These are phyloP conservation scores for Myiozetetes cayanensis DNA, from an alignment of 2,113 vertebrate genomes.

Conservation along the genomic window DNA sequence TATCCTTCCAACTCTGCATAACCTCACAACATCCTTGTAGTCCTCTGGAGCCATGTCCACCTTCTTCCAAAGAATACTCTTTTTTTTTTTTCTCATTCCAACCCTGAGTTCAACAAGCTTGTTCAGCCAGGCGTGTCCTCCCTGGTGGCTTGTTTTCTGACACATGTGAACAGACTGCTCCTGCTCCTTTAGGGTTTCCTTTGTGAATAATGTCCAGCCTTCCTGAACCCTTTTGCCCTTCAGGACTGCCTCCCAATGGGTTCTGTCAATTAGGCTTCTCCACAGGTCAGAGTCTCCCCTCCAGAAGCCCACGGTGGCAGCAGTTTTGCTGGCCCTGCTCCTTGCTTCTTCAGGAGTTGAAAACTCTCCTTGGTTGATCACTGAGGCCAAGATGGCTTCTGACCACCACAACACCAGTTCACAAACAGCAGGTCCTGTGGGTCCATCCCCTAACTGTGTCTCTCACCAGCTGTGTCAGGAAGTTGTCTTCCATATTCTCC, in stretches of 20 bases:
- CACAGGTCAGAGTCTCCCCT: not conserved
- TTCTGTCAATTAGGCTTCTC: not conserved
- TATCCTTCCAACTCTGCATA: not conserved
- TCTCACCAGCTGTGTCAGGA: too few relatives aligned
- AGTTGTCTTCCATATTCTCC: not conserved
- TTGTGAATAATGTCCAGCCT: too few relatives aligned
- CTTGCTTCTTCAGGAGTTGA: not conserved
- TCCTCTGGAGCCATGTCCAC: not conserved
- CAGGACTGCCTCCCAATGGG: not conserved
- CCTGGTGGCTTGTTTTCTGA: too few relatives aligned
- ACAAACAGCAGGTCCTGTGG: not conserved
- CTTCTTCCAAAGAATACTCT: not conserved
- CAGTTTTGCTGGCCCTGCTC: too few relatives aligned
- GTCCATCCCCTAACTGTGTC: not conserved
- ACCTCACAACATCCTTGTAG: not conserved
- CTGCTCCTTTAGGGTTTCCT: too few relatives aligned
- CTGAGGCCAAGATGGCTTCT: not conserved
- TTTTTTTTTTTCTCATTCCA: not conserved
- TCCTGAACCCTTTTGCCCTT: too few relatives aligned
- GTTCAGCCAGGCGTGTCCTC: too few relatives aligned
- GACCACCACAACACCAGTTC: not conserved
- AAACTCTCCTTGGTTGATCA: not conserved
- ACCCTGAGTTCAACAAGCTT: not conserved
- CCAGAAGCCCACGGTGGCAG: not conserved
- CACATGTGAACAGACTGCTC: too few relatives aligned